Evolutionary conservation across 2,113 vertebrate genomes (phyloP).

Genomic region (Carollia perspicillata): DNA sequence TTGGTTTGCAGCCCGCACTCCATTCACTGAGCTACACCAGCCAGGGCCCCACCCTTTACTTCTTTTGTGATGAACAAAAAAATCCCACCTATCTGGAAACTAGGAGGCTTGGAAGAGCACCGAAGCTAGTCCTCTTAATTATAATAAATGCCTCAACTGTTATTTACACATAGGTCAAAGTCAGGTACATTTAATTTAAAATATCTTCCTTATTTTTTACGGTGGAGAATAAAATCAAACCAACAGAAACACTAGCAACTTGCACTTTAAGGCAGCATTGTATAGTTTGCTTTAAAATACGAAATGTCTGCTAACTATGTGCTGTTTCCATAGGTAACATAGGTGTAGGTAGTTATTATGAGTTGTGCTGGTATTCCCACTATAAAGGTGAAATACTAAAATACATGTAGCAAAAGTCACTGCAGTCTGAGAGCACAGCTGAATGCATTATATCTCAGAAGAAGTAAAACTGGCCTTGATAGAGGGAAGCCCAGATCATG

Average conservation of each 20-base stretch:
- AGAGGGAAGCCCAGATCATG: neutral
- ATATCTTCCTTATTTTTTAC: slow-evolving; percentile 24
- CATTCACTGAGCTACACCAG: too few species aligned
- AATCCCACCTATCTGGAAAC: slow-evolving; percentile 72
- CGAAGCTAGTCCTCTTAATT: slow-evolving; percentile 76
- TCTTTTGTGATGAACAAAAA: slow-evolving; percentile 78
- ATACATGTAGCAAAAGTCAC: neutral
- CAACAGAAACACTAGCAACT: slow-evolving; percentile 32
- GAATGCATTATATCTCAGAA: neutral
- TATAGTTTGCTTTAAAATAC: slow-evolving; percentile 42
- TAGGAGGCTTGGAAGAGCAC: slow-evolving; percentile 70
- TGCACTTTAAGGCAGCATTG: slow-evolving; percentile 38
- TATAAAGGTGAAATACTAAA: neutral
- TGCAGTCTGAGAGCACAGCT: neutral
- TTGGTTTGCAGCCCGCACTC: too few species aligned
- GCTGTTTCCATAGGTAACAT: neutral
- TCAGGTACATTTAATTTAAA: slow-evolving; percentile 75
- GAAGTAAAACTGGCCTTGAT: neutral
- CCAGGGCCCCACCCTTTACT: slow-evolving; percentile 68
- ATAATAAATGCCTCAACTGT: slow-evolving; percentile 79
- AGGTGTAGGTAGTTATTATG: neutral
- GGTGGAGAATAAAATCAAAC: neutral
- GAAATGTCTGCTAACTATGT: neutral
- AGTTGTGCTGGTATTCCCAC: neutral
- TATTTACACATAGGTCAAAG: slow-evolving; percentile 70